Conservation (phyloP, 2,888 invertebrate genomes). For the Muscina levida region DNA sequence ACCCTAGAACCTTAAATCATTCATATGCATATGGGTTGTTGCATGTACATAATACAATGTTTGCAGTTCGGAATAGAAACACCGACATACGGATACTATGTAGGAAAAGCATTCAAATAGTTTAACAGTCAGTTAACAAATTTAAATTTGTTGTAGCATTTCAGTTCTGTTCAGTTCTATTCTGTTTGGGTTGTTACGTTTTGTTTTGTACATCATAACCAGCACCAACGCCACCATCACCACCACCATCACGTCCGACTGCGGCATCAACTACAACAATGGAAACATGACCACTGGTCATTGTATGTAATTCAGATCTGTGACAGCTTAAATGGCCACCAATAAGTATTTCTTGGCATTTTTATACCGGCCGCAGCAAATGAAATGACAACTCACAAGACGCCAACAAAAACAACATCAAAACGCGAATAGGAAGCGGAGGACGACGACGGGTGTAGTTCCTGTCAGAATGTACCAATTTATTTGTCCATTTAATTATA, state of each 20-base stretch:
- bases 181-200: constrained; percentile 14
- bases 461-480: constrained; percentile 31
- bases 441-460: constrained; percentile 33
- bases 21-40: constrained; percentile 35
- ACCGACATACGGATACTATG: neutral
- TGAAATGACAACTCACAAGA: constrained; percentile 43
- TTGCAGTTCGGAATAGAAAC: constrained; percentile 14
- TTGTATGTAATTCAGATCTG: constrained; percentile 35
- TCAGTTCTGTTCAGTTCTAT: constrained; percentile 30
- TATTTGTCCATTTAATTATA: constrained; percentile 35
- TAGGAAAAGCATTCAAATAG: constrained; percentile 3
- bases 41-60: constrained; percentile 26
- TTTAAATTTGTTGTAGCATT: constrained; percentile 55
- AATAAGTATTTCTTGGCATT: constrained; percentile 58
- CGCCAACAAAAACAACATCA: constrained; percentile 12
- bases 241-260: neutral
- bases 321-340: constrained; percentile 63
- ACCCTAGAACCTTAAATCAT: neutral
- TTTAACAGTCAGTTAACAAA: constrained; percentile 48
- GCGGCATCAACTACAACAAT: constrained; percentile 11
- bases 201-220: constrained; percentile 57
- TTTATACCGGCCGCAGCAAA: constrained; percentile 29
- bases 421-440: constrained; percentile 24
- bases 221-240: constrained; percentile 19
- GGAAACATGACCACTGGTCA: constrained; percentile 63